Base-by-base conservation (phyloP, 2,888 invertebrate species). In the Bombylius discolor region DNA sequence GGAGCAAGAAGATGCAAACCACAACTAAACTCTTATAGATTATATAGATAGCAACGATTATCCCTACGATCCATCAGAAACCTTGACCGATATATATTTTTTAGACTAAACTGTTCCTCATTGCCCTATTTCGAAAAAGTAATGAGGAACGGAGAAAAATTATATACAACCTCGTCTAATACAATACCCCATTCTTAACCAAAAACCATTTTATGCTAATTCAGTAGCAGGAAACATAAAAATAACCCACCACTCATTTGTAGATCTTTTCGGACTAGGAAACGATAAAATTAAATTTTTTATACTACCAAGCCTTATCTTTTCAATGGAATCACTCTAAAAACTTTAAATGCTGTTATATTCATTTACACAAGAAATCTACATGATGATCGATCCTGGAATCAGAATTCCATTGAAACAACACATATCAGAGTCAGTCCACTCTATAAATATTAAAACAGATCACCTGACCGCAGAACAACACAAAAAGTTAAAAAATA, bases 41-140 rank as follows among this genome's bases (percentile, higher is more conserved):
- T 47, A 47, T 39, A 36, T 31, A 31, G 36, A 36, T 6, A 36
- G 8, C 36, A 5, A 36, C 36, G 39, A 39, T 39, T 9, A 39
- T 39, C 11, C 39, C 11, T 39, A 39, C 11, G 39, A 39, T 5
- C 39, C 39, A 39, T 39, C 11, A 9, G 49, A 49, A 23, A 14
- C 31, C 5, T 1, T 51, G 14, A 44, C 47, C 11, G 55, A 61
- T 31, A 49, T 34, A 47, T n/a, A 60, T 62, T 62, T 62, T 62
- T 62, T 60, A 63, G 59, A 55, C 13, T 60, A 59, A 61, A 47
- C 2, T 44, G 50, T 56, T 62, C 62, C 59, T 61, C 60, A 46
- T 49, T 62, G 34, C 62, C 62, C 1, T 62, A 62, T 42, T 51
- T 60, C 36, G 59, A 62, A 52, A 49, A 53, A 9, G 55, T 48